phyloP scores from a whole-genome alignment of 2,797 vertebrate genomes.

The Thaleichthys pacificus region DNA sequence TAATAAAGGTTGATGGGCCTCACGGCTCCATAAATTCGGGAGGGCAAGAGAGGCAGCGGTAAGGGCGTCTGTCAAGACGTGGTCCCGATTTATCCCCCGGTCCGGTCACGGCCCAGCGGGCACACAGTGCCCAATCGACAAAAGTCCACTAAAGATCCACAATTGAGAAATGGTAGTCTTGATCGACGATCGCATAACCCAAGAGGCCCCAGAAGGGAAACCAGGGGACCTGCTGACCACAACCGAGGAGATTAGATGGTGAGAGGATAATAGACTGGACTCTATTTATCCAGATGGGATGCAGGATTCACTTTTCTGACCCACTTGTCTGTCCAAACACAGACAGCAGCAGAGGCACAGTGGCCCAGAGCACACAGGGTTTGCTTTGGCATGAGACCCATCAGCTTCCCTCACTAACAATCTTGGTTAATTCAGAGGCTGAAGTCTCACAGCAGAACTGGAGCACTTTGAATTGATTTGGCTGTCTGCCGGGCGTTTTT shows the following conservation, averaged over 20 bases:
- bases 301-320: slow-evolving; percentile 61
- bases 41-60: slow-evolving; percentile 34
- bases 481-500: background rate
- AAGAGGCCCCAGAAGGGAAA: background rate
- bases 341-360: background rate
- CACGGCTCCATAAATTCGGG: slow-evolving; percentile 56
- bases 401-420: slow-evolving; percentile 51
- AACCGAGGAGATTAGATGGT: background rate
- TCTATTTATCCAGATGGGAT: slow-evolving; percentile 56
- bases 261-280: slow-evolving; percentile 32
- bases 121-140: no score
- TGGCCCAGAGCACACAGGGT: slow-evolving; percentile 24
- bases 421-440: slow-evolving; percentile 62
- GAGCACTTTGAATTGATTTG: slow-evolving; percentile 38
- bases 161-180: no score
- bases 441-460: slow-evolving; percentile 43
- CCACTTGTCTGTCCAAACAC: slow-evolving; percentile 57
- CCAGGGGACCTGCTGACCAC: background rate
- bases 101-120: background rate
- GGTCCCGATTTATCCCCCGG: slow-evolving; percentile 19
- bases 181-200: no score
- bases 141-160: no score
- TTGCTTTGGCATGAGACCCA: slow-evolving; percentile 50
- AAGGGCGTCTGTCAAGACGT: background rate
- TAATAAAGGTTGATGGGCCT: slow-evolving; percentile 72